These are phyloP conservation scores for Cyanoliseus patagonus DNA, from an alignment of 2,113 vertebrate species.

Conservation along the genomic window DNA sequence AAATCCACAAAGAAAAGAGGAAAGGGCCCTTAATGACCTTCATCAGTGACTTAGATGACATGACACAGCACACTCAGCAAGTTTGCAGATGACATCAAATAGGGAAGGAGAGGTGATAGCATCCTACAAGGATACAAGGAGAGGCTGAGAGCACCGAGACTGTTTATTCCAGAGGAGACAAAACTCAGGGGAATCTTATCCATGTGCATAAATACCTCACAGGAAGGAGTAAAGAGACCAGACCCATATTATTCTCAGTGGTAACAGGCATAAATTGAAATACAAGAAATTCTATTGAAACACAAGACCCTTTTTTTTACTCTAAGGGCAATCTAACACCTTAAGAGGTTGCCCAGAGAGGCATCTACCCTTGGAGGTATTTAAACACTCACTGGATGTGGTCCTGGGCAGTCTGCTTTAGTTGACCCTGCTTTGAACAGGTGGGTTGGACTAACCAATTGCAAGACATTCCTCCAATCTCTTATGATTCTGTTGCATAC, in stretches of 20 bases:
- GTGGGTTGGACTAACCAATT: accelerated
- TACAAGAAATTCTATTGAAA: neutral
- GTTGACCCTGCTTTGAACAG: neutral
- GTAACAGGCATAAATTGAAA: neutral
- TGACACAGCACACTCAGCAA: neutral
- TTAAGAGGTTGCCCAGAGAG: neutral
- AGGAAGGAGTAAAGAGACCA: neutral
- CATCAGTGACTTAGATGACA: neutral
- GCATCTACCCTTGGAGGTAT: neutral
- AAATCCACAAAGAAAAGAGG: neutral
- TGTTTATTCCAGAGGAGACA: neutral
- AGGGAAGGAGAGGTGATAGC: neutral
- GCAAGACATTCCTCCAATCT: neutral
- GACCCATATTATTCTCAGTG: neutral
- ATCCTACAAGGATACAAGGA: neutral
- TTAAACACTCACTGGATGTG: neutral
- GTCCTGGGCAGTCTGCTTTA: neutral
- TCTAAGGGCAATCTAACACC: neutral
- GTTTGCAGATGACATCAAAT: neutral
- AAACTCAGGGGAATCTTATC: neutral
- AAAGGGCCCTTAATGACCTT: neutral
- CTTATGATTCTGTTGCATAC: neutral
- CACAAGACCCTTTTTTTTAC: neutral
- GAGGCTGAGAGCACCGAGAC: neutral
- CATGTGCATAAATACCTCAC: neutral